Evolutionary conservation across 2,797 vertebrate genomes (phyloP).

Genomic region (Myotis planiceps): DNA sequence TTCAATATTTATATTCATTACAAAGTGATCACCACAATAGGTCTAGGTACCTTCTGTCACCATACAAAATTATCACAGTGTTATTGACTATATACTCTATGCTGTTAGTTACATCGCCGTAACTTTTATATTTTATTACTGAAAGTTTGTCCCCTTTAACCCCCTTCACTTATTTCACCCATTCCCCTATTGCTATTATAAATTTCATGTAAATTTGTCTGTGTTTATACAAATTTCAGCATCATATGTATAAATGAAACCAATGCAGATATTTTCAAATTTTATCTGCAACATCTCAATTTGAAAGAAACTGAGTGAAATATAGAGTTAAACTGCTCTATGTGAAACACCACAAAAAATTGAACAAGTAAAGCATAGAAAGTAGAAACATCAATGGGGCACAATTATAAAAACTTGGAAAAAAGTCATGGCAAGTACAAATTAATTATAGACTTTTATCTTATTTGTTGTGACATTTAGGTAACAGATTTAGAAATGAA

Average conservation of each 20-base stretch:
- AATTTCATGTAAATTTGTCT: slow-evolving; percentile 1
- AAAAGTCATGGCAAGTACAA: slow-evolving; percentile 46
- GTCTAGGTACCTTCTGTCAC: background rate
- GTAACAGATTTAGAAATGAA: slow-evolving; percentile 55
- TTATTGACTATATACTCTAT: background rate
- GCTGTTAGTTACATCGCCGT: background rate
- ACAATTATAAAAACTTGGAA: slow-evolving; percentile 53
- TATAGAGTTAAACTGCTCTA: slow-evolving; percentile 17
- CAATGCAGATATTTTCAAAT: background rate
- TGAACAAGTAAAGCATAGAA: background rate
- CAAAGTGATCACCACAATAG: background rate
- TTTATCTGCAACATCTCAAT: background rate
- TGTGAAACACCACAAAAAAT: background rate
- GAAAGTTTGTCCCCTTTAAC: background rate
- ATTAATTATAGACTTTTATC: slow-evolving; percentile 61
- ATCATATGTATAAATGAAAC: background rate
- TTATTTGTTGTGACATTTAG: slow-evolving; percentile 66
- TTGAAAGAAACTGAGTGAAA: background rate
- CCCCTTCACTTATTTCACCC: background rate
- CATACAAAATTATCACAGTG: background rate
- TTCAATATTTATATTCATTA: background rate
- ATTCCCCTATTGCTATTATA: background rate
- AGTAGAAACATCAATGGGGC: slow-evolving; percentile 42
- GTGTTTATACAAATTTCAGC: background rate
- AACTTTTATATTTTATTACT: background rate